These are phyloP conservation scores for Alligator sinensis DNA, from an alignment of 2,113 vertebrate species.

Conservation along the genomic window DNA sequence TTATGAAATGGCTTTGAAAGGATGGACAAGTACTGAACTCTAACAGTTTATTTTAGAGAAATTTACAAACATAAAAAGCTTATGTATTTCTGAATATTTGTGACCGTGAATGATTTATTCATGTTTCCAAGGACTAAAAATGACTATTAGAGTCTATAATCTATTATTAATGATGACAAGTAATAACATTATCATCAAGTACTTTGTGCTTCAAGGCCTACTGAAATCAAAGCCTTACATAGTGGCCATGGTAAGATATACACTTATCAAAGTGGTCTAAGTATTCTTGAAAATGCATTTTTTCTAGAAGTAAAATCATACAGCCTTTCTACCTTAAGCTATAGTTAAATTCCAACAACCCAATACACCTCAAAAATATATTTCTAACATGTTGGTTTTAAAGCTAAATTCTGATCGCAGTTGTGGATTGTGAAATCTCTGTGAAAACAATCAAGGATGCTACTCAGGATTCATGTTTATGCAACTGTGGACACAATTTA, in stretches of 20 bases:
- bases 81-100: not conserved
- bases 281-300: not conserved
- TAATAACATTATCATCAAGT: not conserved
- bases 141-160: not conserved
- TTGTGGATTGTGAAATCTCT: not conserved
- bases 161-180: not conserved
- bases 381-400: not conserved
- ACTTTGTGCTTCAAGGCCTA: not conserved
- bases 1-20: not conserved
- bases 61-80: not conserved
- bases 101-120: not conserved
- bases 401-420: not conserved
- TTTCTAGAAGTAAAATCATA: not conserved
- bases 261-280: not conserved
- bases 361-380: not conserved
- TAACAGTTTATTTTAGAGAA: not conserved
- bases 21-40: not conserved
- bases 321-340: not conserved
- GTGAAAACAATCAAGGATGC: not conserved
- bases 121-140: not conserved
- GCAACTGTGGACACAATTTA: not conserved
- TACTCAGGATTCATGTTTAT: not conserved
- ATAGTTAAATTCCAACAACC: not conserved
- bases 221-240: not conserved
- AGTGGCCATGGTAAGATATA: rapidly evolving